Evolutionary conservation across 2,888 invertebrate species (phyloP), one percentile per base, ranked within the genome.

Genomic region (Nomada goodeniana): DNA sequence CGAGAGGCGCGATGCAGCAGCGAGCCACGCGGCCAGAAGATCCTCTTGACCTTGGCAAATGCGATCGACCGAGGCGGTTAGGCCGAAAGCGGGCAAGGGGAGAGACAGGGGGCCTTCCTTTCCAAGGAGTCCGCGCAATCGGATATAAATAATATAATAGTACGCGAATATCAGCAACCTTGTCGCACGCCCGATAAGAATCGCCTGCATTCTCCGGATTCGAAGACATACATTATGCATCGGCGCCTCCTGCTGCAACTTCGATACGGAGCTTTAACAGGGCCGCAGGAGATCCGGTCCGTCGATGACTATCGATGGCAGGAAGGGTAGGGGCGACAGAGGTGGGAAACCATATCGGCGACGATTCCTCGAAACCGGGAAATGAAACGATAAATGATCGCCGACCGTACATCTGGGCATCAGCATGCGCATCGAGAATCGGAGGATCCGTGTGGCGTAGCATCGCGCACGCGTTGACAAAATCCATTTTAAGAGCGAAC

Each of bases 11-110:
- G 42, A 4, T 50, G 36, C 47, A 53, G 47, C 26, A 1, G 55
- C 47, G 65, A 65, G 13, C n/a, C 75, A 36, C 67, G 71, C 65
- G 69, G 71, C 29, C 79, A 67, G 61, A 26, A 68, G 85, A 84
- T 79, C 81, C 52, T 68, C 74, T 76, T 81, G 82, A 87, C 86
- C 84, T 87, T 88, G 87, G 80, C 76, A 71, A 85, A 81, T 78
- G 72, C 77, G 86, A 76, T 72, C 82, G 63, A 75, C 72, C 72
- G 78, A 61, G 71, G 71, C 52, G 47, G 55, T 42, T 15, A 67
- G 47, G 57, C 68, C 44, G 61, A 71, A 63, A 23, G 53, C 44
- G 44, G 26, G 53, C 44, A 7, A 55, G 26, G 42, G 44, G 60
- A 52, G 47, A 23, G 36, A 55, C 53, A 15, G 20, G 29, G 61